These are phyloP conservation scores for Propsilocerus akamusi DNA, from an alignment of 1,140 invertebrate species.

Conservation along the genomic window DNA sequence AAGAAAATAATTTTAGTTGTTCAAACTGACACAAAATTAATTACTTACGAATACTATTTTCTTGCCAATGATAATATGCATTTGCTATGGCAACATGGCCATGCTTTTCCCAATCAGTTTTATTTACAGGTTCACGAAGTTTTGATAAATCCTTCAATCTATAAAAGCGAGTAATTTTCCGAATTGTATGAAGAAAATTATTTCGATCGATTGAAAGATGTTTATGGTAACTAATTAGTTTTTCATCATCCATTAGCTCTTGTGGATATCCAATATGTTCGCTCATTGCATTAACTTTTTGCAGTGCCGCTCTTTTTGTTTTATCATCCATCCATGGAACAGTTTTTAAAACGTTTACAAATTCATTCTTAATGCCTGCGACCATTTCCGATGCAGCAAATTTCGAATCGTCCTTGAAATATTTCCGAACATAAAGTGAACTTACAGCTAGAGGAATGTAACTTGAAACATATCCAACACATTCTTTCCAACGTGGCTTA, in stretches of 20 bases:
- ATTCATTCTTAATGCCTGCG: conserved; percentile 27
- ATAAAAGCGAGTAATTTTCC: background rate
- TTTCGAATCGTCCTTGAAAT: conserved; percentile 26
- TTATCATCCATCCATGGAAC: conserved; percentile 38
- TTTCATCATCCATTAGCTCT: conserved; percentile 26
- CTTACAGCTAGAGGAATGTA: conserved; percentile 1
- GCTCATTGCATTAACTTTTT: conserved; percentile 22
- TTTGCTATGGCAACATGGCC: conserved; percentile 42
- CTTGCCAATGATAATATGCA: conserved; percentile 42
- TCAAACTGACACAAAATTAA: background rate
- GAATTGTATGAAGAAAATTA: background rate
- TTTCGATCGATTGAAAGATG: conserved; percentile 27
- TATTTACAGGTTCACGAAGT: conserved; percentile 9
- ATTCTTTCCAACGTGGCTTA: background rate
- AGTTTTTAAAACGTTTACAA: conserved; percentile 24
- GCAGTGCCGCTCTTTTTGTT: conserved; percentile 23
- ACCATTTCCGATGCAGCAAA: conserved; percentile 36
- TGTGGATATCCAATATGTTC: conserved; percentile 26
- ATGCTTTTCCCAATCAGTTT: conserved; percentile 9
- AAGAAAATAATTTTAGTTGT: background rate
- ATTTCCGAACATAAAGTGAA: conserved; percentile 22
- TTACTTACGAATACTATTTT: conserved; percentile 42
- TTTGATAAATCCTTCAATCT: background rate
- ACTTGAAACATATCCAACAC: background rate
- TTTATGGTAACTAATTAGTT: conserved; percentile 28